Evolutionary conservation across 2,888 invertebrate species (phyloP), one percentile per base, ranked within the genome.

Genomic region (Drosophila acutilabella): DNA sequence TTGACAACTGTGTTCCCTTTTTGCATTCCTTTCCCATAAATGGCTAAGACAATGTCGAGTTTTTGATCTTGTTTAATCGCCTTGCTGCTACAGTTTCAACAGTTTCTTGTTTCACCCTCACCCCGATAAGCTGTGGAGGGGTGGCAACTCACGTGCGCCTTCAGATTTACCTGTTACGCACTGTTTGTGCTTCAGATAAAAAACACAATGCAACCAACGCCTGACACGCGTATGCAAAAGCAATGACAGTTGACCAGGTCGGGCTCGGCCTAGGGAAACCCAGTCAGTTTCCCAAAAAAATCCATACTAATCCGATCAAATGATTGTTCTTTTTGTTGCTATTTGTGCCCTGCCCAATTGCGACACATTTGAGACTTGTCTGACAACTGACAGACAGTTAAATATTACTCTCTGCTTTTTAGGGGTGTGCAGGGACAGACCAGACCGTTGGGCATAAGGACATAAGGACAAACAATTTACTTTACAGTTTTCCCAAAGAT

Each of bases 291-390:
- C 36, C 36, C 64, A 74, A 62, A 42, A 59, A 78, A 71, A 56
- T 60, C 80, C 83, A 72, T 73, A 75, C 85, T 90, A 91, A 90
- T 90, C 91, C 89, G 89, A 88, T 90, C 88, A 91, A 87, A 83
- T 89, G 91, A 89, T 91, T 90, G 91, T 68, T 81, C 80, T 69
- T 78, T 78, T 77, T 71, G 53, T 58, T 51, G 41, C 51, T 44
- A 44, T 47, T 45, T 14, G 7, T 36, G 8, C 14, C 41, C 54
- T n/a, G 50, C 30, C 52, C 64, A 58, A 57, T 64, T 78, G 67
- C 53, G 50, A 78, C 52, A 64, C 61, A 33, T 59, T 74, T 33
- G 8, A 59, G 61, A 69, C 59, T 59, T 59, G 51, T 20, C 50
- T 56, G 74, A 68, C 73, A 60, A 68, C 62, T 74, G 74, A 70